A percentile compares a stretch with the other conserved stretches of the same genome.
Conservation (phyloP, 2,888 invertebrate species). For the Drosophila tanythrix region DNA sequence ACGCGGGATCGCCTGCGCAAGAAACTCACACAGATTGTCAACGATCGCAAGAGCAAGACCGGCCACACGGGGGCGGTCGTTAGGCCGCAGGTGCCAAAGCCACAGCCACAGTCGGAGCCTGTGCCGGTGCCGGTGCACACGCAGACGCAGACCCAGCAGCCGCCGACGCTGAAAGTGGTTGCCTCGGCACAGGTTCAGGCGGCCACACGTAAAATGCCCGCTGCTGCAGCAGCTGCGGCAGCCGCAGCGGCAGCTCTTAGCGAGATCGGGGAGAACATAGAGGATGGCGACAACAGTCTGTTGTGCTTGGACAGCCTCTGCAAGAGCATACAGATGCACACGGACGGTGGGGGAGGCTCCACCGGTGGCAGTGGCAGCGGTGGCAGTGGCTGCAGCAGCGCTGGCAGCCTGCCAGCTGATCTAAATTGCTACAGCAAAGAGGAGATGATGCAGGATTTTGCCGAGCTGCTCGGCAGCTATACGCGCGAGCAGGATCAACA, state of each 20-base stretch:
- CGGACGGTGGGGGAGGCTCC: conserved; percentile 39
- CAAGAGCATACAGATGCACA: conserved; percentile 79
- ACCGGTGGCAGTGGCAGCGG: conserved; percentile 33
- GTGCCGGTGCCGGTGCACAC: conserved; percentile 36
- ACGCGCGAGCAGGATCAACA: conserved; percentile 82
- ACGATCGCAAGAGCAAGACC: conserved; percentile 80
- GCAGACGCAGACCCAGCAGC: conserved; percentile 40
- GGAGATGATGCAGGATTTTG: conserved; percentile 82
- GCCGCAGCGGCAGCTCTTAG: conserved; percentile 63
- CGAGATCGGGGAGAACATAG: conserved; percentile 49
- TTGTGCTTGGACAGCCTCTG: conserved; percentile 80
- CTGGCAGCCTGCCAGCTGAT: conserved; percentile 47
- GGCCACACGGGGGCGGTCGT: conserved; percentile 46
- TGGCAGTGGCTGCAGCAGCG: conserved; percentile 41
- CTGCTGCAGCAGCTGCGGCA: conserved; percentile 51
- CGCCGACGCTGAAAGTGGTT: conserved; percentile 61
- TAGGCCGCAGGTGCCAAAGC: conserved; percentile 17
- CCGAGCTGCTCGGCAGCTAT: conserved; percentile 80
- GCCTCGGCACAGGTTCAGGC: conserved; percentile 68
- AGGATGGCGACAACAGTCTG: conserved; percentile 79
- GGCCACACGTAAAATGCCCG: conserved; percentile 43
- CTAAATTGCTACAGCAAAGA: conserved; percentile 66
- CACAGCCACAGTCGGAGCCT: conserved; percentile 9
- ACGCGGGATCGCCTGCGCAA: conserved; percentile 84
- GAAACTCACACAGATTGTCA: conserved; percentile 83